Conservation (phyloP, 2,888 invertebrate species). For the Euplagia quadripunctaria region DNA sequence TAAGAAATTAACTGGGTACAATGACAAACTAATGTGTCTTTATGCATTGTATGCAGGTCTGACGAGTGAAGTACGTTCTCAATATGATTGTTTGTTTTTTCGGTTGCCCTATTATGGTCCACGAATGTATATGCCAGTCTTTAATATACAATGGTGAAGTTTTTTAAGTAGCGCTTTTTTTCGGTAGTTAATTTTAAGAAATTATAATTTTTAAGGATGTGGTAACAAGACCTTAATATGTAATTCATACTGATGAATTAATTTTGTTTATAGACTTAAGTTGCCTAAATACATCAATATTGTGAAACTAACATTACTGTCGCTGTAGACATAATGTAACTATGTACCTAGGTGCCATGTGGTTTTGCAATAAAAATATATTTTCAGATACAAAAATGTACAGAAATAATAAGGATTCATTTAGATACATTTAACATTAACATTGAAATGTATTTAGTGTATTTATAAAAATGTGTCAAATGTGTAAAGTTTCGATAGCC, state of each 20-base stretch:
- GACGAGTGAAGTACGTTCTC: slow-evolving; percentile 46
- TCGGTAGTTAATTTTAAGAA: slow-evolving; percentile 43
- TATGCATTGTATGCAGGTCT: slow-evolving; percentile 68
- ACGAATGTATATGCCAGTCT: slow-evolving; percentile 53
- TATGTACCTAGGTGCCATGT: too few species aligned
- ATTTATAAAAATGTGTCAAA: too few species aligned
- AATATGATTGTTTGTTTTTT: slow-evolving; percentile 56
- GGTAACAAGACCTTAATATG: not conserved
- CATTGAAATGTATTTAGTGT: too few species aligned
- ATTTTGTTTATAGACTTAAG: not conserved
- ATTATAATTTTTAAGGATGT: slow-evolving; percentile 1
- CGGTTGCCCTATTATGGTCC: slow-evolving; percentile 55
- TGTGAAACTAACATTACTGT: not conserved
- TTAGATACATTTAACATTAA: too few species aligned
- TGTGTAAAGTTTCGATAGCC: too few species aligned
- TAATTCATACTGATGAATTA: not conserved
- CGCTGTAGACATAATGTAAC: too few species aligned
- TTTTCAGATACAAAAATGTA: too few species aligned
- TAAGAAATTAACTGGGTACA: slow-evolving; percentile 30
- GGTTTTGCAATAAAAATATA: too few species aligned
- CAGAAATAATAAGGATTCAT: too few species aligned
- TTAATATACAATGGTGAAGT: slow-evolving; percentile 45
- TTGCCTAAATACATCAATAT: not conserved
- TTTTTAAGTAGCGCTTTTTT: slow-evolving; percentile 52
- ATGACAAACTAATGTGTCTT: slow-evolving; percentile 54